A percentile compares a stretch with the other conserved stretches of the same genome.
Evolutionary conservation across 2,888 invertebrate species (phyloP).

Genomic region (Lasioglossum leucozonium): DNA sequence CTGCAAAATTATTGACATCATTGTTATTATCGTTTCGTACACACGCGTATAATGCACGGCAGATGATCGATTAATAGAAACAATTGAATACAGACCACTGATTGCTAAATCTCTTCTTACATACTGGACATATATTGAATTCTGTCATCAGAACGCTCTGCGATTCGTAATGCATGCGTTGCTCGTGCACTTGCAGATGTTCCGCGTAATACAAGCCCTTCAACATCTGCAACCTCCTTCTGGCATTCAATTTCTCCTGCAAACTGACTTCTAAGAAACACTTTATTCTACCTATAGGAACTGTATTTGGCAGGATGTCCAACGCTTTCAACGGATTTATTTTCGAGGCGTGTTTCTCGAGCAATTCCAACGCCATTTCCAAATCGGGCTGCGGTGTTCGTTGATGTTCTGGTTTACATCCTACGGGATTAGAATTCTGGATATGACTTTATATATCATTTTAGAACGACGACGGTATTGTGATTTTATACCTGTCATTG

Average conservation of each 20-base stretch:
- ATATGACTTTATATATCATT: neutral
- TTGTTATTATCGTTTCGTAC: conserved; percentile 4
- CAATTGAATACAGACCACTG: conserved; percentile 88
- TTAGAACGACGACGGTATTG: neutral
- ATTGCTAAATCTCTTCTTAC: conserved; percentile 96
- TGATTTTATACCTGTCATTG: conserved; percentile 73
- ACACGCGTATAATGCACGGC: neutral
- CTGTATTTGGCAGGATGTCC: conserved; percentile 92
- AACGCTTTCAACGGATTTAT: conserved; percentile 93
- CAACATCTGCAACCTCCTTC: conserved; percentile 91
- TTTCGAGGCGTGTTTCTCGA: conserved; percentile 93
- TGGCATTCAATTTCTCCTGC: conserved; percentile 90
- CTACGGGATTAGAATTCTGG: conserved; percentile 30
- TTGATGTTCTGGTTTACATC: conserved; percentile 80
- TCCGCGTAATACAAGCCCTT: conserved; percentile 94
- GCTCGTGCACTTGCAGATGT: conserved; percentile 93
- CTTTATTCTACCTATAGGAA: conserved; percentile 91
- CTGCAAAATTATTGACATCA: conserved; percentile 83
- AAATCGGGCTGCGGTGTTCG: conserved; percentile 90
- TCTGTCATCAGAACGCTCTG: conserved; percentile 94
- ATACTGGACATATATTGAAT: conserved; percentile 94
- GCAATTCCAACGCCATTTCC: conserved; percentile 91
- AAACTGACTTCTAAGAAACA: conserved; percentile 92
- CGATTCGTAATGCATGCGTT: conserved; percentile 92
- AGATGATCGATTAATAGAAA: neutral